phyloP scores from a whole-genome alignment of 2,888 invertebrate genomes.

The Coleophora deauratella region DNA sequence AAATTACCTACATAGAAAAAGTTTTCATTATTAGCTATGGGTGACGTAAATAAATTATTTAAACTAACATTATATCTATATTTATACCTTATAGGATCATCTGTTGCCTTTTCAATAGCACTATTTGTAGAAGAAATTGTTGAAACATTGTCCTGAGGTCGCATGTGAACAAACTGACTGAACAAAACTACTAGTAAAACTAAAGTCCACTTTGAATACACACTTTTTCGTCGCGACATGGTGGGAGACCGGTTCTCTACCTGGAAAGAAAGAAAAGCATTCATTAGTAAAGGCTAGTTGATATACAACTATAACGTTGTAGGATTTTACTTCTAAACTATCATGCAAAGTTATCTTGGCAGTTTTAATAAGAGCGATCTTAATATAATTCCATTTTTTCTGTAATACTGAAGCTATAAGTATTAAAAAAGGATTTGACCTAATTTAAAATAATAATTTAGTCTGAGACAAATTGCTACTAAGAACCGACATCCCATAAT shows the following conservation, averaged over 20 bases:
- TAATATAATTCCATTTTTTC: too few species aligned
- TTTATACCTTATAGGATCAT: conserved; percentile 57
- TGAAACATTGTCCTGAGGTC: conserved; percentile 46
- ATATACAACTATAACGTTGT: too few species aligned
- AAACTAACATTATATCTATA: conserved; percentile 28
- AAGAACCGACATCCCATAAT: too few species aligned
- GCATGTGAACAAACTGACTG: conserved; percentile 44
- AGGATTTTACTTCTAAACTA: too few species aligned
- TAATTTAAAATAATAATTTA: too few species aligned
- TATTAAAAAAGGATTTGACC: too few species aligned
- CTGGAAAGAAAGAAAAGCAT: conserved; percentile 45
- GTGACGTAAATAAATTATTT: conserved; percentile 25
- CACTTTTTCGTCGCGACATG: conserved; percentile 63
- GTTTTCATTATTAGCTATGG: conserved; percentile 24
- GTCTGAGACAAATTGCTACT: too few species aligned
- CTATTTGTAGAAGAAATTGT: conserved; percentile 21
- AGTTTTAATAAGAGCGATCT: too few species aligned
- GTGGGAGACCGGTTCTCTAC: conserved; percentile 37
- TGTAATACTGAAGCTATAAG: too few species aligned
- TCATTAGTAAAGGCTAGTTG: conserved; percentile 6
- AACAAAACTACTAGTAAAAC: conserved; percentile 52
- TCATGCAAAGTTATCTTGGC: too few species aligned
- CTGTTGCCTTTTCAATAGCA: conserved; percentile 40
- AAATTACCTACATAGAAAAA: neutral
- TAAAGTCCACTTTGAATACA: conserved; percentile 59